Base-by-base conservation (phyloP, 2,113 vertebrate genomes). In the Nothobranchius furzeri region DNA sequence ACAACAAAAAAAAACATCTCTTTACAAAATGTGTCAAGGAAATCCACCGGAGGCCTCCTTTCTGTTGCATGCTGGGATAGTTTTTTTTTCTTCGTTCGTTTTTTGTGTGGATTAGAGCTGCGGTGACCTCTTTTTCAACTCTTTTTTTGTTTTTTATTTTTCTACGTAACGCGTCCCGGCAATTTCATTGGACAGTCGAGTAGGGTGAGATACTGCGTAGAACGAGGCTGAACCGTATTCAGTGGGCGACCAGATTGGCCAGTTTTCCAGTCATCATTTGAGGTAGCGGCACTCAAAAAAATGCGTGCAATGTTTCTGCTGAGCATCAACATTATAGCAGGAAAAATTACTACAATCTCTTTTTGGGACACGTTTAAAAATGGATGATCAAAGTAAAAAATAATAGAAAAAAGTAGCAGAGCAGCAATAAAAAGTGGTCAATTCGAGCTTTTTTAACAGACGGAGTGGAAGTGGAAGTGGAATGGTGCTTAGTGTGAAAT, bases 111-210 rank as follows among this genome's bases (percentile, higher is more conserved):
- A 86, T 87, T 82, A 86, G 66, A 73, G 80, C 70, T 42, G 76
- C 79, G 52, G 57, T 93, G 92, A 92, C 91, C 93, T 91, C 79
- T 90, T 91, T 92, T 84, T 93, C 88, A 93, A 92, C 92, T 84
- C 89, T 83, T 81, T 68, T 78, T 79, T 87, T 89, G 49, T 88
- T 78, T 88, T 20, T 20, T 20, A 20, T 20, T 20, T 40, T 40
- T 80, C 85, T 89, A 88, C 85, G 85, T 79, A 86, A 86, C 73
- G 20, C 55, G 68, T 68, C 30, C 67, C 80, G 48, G 74, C 61
- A 52, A 85, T 73, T 71, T 70, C 71, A 93, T 92, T 93, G 91
- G 90, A 63, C 52, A 40, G 68, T 57, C 52, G 51, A 47, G 75
- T 78, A 79, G 85, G 78, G 74, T 86, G 89, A 92, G 60, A 76